Evolutionary conservation across 1,140 invertebrate genomes (phyloP).

Genomic region (Halesus radiatus): DNA sequence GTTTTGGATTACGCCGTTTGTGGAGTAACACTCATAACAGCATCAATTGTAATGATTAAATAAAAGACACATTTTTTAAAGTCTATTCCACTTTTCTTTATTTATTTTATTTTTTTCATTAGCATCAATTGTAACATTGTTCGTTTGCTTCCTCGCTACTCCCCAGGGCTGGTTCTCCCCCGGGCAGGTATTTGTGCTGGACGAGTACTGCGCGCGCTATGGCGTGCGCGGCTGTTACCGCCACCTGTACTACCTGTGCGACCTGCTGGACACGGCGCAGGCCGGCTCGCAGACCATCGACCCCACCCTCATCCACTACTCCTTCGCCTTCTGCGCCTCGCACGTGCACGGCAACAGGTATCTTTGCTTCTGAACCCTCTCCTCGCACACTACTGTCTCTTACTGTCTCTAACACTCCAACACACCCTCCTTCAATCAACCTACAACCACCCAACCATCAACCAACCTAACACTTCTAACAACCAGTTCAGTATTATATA

Average conservation of each 20-base stretch:
- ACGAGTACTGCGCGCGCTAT: conserved; percentile 98
- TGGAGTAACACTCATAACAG: too few relatives aligned
- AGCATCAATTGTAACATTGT: not conserved
- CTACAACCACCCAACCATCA: too few relatives aligned
- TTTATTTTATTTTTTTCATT: too few relatives aligned
- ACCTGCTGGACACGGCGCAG: conserved; percentile 95
- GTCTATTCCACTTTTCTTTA: too few relatives aligned
- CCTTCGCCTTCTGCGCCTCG: conserved; percentile 98
- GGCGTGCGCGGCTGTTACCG: conserved; percentile 97
- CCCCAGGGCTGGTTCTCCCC: conserved; percentile 98
- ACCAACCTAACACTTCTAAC: too few relatives aligned
- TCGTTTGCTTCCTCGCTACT: not conserved
- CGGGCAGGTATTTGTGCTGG: conserved; percentile 97
- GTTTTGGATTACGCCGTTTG: too few relatives aligned
- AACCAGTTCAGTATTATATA: too few relatives aligned
- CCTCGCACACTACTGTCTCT: conserved; percentile 2
- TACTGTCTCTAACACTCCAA: conserved; percentile 38
- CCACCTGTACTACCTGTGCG: conserved; percentile 96
- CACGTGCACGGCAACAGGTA: conserved; percentile 98
- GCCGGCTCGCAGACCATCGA: conserved; percentile 94
- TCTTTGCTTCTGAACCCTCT: conserved; percentile 28
- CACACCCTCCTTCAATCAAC: not conserved
- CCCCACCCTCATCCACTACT: conserved; percentile 98
- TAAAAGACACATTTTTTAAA: too few relatives aligned
- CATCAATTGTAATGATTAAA: too few relatives aligned